Percentiles rank a stretch among this genome's conserved stretches.
phyloP scores from a whole-genome alignment of 2,888 invertebrate genomes.

The Drosophila emarginata region DNA sequence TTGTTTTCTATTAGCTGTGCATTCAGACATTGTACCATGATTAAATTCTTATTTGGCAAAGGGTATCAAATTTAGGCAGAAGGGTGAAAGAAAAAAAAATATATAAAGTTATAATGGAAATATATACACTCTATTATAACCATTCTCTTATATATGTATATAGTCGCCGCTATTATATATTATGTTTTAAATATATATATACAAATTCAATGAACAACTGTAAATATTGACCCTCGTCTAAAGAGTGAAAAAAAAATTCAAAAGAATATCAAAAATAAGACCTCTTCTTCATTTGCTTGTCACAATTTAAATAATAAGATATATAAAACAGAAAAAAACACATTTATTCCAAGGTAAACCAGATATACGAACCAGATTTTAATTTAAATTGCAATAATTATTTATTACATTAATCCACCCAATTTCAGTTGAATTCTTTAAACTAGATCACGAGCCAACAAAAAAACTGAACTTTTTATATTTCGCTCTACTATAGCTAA shows the following conservation, averaged over 20 bases:
- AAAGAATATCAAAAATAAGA: neutral
- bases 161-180: too few relatives aligned
- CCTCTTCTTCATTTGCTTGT: neutral
- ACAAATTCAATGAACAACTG: too few relatives aligned
- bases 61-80: too few relatives aligned
- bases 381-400: neutral
- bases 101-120: too few relatives aligned
- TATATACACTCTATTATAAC: too few relatives aligned
- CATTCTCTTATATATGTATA: too few relatives aligned
- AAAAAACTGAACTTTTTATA: neutral
- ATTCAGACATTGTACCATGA: too few relatives aligned
- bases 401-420: neutral
- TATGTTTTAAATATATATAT: too few relatives aligned
- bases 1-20: neutral
- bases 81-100: too few relatives aligned
- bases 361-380: neutral
- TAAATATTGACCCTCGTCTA: too few relatives aligned
- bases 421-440: neutral
- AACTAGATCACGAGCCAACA: neutral
- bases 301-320: neutral
- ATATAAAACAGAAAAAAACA: neutral
- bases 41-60: too few relatives aligned
- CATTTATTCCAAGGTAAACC: neutral
- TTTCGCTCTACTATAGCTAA: neutral
- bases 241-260: too few relatives aligned